phyloP scores from a whole-genome alignment of 2,888 invertebrate genomes.

The Meteorus cinctellus region DNA sequence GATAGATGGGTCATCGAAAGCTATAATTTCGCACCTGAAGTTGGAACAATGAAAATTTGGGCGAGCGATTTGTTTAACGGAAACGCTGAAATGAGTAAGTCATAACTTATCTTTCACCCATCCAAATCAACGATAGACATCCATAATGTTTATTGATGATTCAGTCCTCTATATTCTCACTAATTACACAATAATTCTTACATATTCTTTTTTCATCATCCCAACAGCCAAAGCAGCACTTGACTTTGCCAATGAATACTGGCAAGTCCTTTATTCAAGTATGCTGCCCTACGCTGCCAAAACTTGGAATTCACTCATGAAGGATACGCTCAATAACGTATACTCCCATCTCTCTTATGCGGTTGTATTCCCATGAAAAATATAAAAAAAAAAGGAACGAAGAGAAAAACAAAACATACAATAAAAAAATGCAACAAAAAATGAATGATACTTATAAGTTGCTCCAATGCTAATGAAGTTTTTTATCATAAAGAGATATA shows the following conservation, averaged over 20 bases:
- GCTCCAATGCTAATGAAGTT: not conserved
- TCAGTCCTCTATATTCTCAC: slow-evolving; percentile 1
- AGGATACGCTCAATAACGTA: slow-evolving; percentile 76
- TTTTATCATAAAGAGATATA: not conserved
- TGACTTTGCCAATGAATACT: slow-evolving; percentile 77
- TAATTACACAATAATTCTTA: not conserved
- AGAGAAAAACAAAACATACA: not conserved
- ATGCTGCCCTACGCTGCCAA: slow-evolving; percentile 76
- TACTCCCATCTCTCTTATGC: slow-evolving; percentile 69
- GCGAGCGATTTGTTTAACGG: slow-evolving; percentile 78
- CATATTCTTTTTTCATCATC: not conserved
- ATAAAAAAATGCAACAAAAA: not conserved
- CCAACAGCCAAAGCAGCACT: slow-evolving; percentile 75
- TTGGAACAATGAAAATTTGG: slow-evolving; percentile 78
- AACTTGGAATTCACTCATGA: slow-evolving; percentile 76
- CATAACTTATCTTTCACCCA: not conserved
- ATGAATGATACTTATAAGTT: not conserved
- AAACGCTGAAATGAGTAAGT: slow-evolving; percentile 80
- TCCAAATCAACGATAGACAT: no score
- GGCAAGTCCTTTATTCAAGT: slow-evolving; percentile 77
- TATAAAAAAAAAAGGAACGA: not conserved
- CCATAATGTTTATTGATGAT: not conserved
- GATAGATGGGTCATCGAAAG: slow-evolving; percentile 72
- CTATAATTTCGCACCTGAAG: slow-evolving; percentile 79
- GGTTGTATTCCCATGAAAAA: slow-evolving; percentile 63